Conservation (phyloP, 2,797 vertebrate genomes). For the Takifugu rubripes region DNA sequence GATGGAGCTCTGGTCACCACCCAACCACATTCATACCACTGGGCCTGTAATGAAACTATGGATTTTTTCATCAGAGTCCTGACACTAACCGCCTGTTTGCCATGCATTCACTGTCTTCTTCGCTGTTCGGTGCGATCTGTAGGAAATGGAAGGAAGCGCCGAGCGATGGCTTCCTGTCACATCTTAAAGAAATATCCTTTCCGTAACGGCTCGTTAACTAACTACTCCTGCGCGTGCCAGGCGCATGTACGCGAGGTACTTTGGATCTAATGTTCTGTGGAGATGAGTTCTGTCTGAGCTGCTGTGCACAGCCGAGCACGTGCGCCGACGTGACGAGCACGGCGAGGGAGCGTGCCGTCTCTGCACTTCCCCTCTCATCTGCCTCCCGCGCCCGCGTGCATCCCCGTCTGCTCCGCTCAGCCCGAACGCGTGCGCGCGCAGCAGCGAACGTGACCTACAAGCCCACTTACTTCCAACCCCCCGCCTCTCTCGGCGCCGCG, state of each 20-base stretch:
- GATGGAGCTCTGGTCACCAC: conserved; percentile 63
- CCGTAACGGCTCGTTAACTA: conserved; percentile 19
- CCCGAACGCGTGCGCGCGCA: conserved; percentile 8
- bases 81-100: conserved; percentile 69
- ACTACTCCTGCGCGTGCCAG: neutral
- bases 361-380: conserved; percentile 42
- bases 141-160: conserved; percentile 7
- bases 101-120: conserved; percentile 48
- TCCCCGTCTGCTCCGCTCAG: neutral
- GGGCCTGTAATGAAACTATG: conserved; percentile 77
- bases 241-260: neutral
- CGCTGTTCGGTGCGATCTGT: conserved; percentile 36
- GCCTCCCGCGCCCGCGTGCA: neutral
- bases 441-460: conserved; percentile 70
- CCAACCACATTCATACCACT: conserved; percentile 64
- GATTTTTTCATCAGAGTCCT: conserved; percentile 68
- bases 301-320: conserved; percentile 28
- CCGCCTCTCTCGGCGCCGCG: conserved; percentile 40
- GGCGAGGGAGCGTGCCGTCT: conserved; percentile 41
- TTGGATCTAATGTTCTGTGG: neutral
- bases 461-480: conserved; percentile 65
- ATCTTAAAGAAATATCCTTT: conserved; percentile 18
- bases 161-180: conserved; percentile 15
- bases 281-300: conserved; percentile 14
- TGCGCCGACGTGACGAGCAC: conserved; percentile 32